Evolutionary conservation across 2,113 vertebrate species (phyloP).

Genomic region (Maccullochella peelii): DNA sequence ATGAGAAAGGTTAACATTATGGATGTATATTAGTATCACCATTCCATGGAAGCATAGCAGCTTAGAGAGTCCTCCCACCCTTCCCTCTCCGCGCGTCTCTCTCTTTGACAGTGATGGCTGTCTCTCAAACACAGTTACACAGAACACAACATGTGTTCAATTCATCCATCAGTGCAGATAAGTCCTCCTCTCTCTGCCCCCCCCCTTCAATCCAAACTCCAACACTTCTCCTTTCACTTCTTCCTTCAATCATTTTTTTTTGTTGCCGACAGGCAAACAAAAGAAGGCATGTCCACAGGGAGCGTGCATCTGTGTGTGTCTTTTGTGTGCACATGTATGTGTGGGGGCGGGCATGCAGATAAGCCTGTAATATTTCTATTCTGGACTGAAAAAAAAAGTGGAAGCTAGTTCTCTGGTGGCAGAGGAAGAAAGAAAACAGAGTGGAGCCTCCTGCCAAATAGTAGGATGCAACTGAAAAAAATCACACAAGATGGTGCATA

Average conservation of each 20-base stretch:
- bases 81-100: slow-evolving; percentile 11
- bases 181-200: slow-evolving; percentile 34
- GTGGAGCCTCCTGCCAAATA: slow-evolving; percentile 52
- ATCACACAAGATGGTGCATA: slow-evolving; percentile 61
- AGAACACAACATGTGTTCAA: slow-evolving; percentile 64
- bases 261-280: slow-evolving; percentile 62
- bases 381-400: slow-evolving; percentile 43
- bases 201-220: not conserved
- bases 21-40: not conserved
- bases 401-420: slow-evolving; percentile 43
- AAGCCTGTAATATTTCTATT: slow-evolving; percentile 76
- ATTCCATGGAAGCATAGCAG: slow-evolving; percentile 2
- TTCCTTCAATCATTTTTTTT: slow-evolving; percentile 33
- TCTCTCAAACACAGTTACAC: slow-evolving; percentile 59
- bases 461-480: slow-evolving; percentile 60
- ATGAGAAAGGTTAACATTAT: not conserved
- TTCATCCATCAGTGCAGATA: slow-evolving; percentile 69
- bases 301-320: slow-evolving; percentile 26
- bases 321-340: slow-evolving; percentile 20
- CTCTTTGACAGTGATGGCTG: slow-evolving; percentile 51
- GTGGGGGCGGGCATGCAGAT: slow-evolving; percentile 65
- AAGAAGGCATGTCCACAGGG: slow-evolving; percentile 51
- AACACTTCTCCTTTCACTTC: slow-evolving; percentile 32
- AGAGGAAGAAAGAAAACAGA: slow-evolving; percentile 54
- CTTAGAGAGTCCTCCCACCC: slow-evolving; percentile 28